These are phyloP conservation scores for Trichonephila clavata DNA, from an alignment of 1,140 invertebrate genomes.

Conservation along the genomic window DNA sequence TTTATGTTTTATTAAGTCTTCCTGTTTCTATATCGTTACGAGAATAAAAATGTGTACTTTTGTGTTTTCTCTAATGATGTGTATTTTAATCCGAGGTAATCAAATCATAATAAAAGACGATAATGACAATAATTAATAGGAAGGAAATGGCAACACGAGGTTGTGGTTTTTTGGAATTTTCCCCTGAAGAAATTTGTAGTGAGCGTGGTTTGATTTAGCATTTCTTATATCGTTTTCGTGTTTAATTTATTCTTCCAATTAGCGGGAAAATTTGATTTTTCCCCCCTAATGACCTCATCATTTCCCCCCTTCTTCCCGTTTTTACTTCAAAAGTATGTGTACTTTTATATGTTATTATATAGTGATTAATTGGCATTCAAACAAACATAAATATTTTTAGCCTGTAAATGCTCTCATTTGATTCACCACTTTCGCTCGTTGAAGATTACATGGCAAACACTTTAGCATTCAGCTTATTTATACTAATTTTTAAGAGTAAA, in stretches of 20 bases:
- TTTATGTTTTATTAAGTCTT: no score
- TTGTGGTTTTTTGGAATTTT: not conserved
- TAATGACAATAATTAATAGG: not conserved
- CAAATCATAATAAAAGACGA: slow-evolving; percentile 7
- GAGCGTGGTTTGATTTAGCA: not conserved
- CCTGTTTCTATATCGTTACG: not conserved
- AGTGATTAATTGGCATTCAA: no score
- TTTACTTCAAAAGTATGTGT: not conserved
- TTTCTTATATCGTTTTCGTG: not conserved
- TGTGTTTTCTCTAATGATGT: not conserved
- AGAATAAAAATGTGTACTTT: not conserved
- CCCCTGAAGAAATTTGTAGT: not conserved
- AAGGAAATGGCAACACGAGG: not conserved
- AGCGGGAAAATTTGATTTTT: not conserved
- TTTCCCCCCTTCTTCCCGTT: not conserved
- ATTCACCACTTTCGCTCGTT: not conserved
- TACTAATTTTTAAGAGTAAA: no score
- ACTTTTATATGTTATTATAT: no score
- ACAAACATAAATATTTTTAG: not conserved
- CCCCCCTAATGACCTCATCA: no score
- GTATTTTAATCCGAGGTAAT: not conserved
- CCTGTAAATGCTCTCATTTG: not conserved
- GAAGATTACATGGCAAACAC: not conserved
- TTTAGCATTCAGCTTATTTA: no score
- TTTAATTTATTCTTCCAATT: not conserved